Percentiles rank a stretch among this genome's conserved stretches.
These are phyloP conservation scores for Euborellia annulipes DNA, from an alignment of 1,140 invertebrate species.

Conservation along the genomic window DNA sequence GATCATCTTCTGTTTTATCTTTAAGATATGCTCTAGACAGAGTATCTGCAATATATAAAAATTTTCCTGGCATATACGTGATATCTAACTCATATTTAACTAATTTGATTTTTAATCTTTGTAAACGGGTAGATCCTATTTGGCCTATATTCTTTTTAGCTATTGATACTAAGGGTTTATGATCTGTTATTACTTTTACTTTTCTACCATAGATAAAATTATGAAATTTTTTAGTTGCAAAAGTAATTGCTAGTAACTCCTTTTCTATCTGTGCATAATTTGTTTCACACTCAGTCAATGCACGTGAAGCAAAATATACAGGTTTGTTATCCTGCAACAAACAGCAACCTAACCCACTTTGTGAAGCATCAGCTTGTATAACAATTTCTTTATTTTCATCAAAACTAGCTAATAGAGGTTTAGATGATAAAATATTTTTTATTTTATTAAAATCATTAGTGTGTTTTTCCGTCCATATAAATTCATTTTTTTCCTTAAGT, in stretches of 20 bases:
- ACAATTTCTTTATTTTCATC: constrained; percentile 15
- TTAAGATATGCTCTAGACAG: constrained; percentile 22
- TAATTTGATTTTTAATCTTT: constrained; percentile 24
- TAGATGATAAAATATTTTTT: constrained; percentile 17
- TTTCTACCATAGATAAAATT: constrained; percentile 22
- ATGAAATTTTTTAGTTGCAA: constrained; percentile 20
- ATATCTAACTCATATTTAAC: constrained; percentile 21
- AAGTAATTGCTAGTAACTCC: constrained; percentile 22
- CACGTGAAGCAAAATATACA: constrained; percentile 19
- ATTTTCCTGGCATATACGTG: constrained; percentile 25
- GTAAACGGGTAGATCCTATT: constrained; percentile 23
- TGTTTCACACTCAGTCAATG: constrained; percentile 21
- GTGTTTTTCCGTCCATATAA: constrained; percentile 12
- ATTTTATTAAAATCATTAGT: constrained; percentile 17
- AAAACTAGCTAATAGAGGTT: constrained; percentile 20
- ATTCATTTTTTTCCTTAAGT: constrained; percentile 13
- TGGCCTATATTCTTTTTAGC: constrained; percentile 23
- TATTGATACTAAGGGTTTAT: constrained; percentile 28
- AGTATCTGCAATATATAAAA: constrained; percentile 27
- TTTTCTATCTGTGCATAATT: constrained; percentile 25
- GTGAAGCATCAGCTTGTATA: constrained; percentile 21
- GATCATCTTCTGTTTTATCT: constrained; percentile 2
- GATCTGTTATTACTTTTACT: constrained; percentile 26
- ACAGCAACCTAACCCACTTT: constrained; percentile 20
- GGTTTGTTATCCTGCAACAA: constrained; percentile 22